Base-by-base conservation (phyloP, 2,888 invertebrate genomes). In the Cyrtodaria siliqua region DNA sequence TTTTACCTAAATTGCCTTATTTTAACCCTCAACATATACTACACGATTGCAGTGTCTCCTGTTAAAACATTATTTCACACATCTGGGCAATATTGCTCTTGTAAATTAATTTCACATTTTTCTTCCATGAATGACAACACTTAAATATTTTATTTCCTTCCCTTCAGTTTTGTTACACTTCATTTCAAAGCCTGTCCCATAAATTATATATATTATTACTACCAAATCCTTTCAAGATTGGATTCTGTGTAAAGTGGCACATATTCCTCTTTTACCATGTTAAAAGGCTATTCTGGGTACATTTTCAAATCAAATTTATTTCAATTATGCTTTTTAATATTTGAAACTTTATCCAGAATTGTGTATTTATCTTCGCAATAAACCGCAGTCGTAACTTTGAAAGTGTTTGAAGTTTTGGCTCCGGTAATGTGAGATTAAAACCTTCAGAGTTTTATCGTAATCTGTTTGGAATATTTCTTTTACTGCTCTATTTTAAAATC, bases 251-350 rank as follows among this genome's bases (percentile, higher is more conserved):
- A 42, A 60, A 66, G 52, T 72, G 72, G 66, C 72, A 66, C 59
- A 66, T 50, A 72, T 60, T 66, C 57, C 72, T 60, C 52, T 66
- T 66, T 66, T 66, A 66, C 53, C 60, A 66, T 66, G 66, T 60
- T 52, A 33, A 61, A 72, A 60, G 64, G 60, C 38, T 64, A 52
- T 60, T 59, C 52, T 50, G 60, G 66, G 53, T 66, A 72, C 72
- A 60, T 53, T 72, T 71, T 59, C 38, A 77, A 77, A 77, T 77
- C 71, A 62, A 63, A 77, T 71, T 71, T 57, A 67, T 60, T 71
- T 59, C 59, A 57, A 56, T 77, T 63, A 61, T 47, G 47, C 59
- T 53, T 71, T 40, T 53, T 57, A 62, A 49, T 49, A 44, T 68
- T 68, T 62, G 77, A 77, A 77, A 77, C 62, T 42, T 52, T 53